phyloP scores from a whole-genome alignment of 1,140 invertebrate species.

The Trigoniulus corallinus region DNA sequence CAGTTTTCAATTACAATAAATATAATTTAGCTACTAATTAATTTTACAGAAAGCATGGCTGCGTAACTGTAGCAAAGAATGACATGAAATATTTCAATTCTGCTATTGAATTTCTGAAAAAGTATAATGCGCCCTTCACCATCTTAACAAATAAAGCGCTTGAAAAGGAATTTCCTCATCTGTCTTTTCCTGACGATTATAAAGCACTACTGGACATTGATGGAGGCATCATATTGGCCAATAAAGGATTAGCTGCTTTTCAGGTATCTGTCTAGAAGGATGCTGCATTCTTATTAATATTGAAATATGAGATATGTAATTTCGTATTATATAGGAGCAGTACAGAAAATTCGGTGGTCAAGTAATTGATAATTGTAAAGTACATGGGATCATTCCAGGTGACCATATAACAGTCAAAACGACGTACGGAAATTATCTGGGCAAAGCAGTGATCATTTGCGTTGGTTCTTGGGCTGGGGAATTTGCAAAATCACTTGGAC shows the following conservation, averaged over 20 bases:
- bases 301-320: not conserved
- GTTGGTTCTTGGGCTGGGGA: conserved; percentile 21
- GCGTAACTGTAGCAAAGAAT: too few species aligned
- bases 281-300: not conserved
- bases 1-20: not conserved
- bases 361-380: not conserved
- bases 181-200: conserved; percentile 13
- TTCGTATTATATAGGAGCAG: conserved; percentile 13
- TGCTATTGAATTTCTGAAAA: not conserved
- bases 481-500: conserved; percentile 6
- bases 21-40: not conserved
- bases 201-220: conserved; percentile 17
- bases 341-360: conserved; percentile 20
- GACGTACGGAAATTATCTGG: conserved; percentile 13
- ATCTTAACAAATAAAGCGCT: not conserved
- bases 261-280: conserved; percentile 17
- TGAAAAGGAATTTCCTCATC: conserved; percentile 14
- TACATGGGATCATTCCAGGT: not conserved
- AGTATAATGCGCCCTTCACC: not conserved
- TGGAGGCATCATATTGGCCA: conserved; percentile 21
- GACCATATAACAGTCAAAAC: conserved; percentile 17
- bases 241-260: conserved; percentile 19
- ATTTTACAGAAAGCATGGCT: too few species aligned
- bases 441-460: conserved; percentile 17
- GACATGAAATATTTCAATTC: too few species aligned